Evolutionary conservation across 1,140 invertebrate species (phyloP).

Genomic region (Mercenaria mercenaria): DNA sequence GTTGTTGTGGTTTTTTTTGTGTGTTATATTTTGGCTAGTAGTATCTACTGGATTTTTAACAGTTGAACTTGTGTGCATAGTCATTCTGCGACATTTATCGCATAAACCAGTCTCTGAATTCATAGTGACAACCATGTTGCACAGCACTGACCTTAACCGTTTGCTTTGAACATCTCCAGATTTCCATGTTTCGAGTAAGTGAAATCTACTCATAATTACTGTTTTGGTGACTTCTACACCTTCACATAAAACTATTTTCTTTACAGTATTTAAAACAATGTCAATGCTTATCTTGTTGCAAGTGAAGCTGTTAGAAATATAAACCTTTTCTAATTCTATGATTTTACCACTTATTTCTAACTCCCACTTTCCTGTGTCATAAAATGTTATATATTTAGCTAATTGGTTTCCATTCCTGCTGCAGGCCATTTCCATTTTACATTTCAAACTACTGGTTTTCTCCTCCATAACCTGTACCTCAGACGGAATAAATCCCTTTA

Average conservation of each 20-base stretch:
- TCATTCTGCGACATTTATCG: slow-evolving; percentile 21
- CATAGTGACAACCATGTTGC: slow-evolving; percentile 6
- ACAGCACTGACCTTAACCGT: slow-evolving; percentile 7
- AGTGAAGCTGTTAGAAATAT: neutral
- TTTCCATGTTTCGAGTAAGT: slow-evolving; percentile 9
- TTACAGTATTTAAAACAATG: neutral
- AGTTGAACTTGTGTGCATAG: neutral
- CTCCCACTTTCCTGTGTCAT: neutral
- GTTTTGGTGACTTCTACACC: neutral
- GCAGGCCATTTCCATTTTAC: neutral
- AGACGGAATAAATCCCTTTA: too few relatives aligned
- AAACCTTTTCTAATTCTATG: slow-evolving; percentile 1
- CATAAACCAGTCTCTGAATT: neutral
- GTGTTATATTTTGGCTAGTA: neutral
- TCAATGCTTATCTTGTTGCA: neutral
- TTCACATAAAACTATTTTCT: neutral
- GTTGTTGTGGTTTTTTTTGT: neutral
- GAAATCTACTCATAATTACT: slow-evolving; percentile 9
- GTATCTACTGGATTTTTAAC: neutral
- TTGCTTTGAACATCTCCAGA: neutral
- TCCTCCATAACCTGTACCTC: too few relatives aligned
- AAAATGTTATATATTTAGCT: neutral
- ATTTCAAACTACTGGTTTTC: too few relatives aligned
- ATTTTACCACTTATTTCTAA: neutral
- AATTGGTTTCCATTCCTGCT: neutral